Conservation (phyloP, 2,113 vertebrate species). For the Dipodomys spectabilis region DNA sequence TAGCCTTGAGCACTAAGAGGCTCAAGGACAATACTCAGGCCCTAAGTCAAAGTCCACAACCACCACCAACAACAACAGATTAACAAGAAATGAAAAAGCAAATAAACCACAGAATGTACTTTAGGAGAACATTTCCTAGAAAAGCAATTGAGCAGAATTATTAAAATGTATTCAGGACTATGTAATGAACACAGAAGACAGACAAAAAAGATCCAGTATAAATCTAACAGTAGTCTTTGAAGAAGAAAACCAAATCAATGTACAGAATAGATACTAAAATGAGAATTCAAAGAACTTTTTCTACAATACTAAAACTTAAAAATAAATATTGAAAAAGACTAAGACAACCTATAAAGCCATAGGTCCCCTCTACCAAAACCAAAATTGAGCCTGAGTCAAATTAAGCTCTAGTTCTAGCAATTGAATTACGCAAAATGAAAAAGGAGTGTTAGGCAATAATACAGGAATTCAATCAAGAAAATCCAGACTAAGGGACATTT, state of each 20-base stretch:
- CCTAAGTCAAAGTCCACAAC: no score
- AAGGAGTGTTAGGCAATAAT: neutral
- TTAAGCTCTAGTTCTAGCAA: neutral
- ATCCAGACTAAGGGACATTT: neutral
- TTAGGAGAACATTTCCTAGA: no score
- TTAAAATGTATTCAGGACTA: neutral
- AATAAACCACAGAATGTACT: no score
- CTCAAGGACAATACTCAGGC: no score
- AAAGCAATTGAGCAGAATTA: neutral
- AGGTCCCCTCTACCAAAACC: neutral
- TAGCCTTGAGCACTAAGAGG: no score
- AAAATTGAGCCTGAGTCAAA: neutral
- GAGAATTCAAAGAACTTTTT: neutral
- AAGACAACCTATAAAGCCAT: neutral
- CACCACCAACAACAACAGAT: no score
- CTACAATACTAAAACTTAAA: neutral
- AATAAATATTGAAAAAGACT: constrained; percentile 8
- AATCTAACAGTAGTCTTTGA: neutral
- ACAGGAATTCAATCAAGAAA: neutral
- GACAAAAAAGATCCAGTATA: neutral
- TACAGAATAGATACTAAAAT: neutral
- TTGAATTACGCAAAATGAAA: constrained; percentile 12
- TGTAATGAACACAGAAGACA: neutral
- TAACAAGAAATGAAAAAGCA: no score
- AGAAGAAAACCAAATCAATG: constrained; percentile 22